A percentile compares a stretch with the other conserved stretches of the same genome.
Conservation (phyloP, 2,113 vertebrate genomes). For the Daubentonia madagascariensis region DNA sequence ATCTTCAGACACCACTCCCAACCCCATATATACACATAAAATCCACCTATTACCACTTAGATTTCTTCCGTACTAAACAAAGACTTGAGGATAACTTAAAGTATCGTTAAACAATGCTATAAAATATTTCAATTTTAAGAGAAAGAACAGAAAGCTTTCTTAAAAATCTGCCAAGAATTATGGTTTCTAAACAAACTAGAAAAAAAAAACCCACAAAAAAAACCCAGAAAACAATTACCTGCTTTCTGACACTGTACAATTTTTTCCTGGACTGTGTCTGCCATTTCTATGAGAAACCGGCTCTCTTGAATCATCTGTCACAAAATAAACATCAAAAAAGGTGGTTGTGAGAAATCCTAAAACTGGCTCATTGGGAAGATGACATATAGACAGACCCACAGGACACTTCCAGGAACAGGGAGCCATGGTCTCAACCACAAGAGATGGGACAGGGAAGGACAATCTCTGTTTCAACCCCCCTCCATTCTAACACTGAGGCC, state of each 20-base stretch:
- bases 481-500: background rate
- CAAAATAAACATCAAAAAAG: conserved; percentile 54
- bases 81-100: background rate
- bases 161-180: background rate
- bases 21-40: background rate
- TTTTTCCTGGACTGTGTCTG: conserved; percentile 91
- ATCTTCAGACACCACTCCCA: background rate
- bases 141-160: background rate
- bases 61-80: background rate
- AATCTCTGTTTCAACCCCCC: background rate
- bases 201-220: background rate
- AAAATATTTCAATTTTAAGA: background rate
- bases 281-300: conserved; percentile 93
- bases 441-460: background rate
- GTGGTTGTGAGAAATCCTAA: conserved; percentile 19
- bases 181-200: background rate
- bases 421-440: background rate
- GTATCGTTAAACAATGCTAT: background rate
- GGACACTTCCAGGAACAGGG: background rate
- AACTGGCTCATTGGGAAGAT: background rate
- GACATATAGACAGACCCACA: background rate
- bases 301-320: conserved; percentile 95
- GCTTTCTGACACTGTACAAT: conserved; percentile 95
- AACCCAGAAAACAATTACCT: conserved; percentile 78
- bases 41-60: background rate